Conservation (phyloP, 1,140 invertebrate genomes). For the Drosophila paulistorum region DNA sequence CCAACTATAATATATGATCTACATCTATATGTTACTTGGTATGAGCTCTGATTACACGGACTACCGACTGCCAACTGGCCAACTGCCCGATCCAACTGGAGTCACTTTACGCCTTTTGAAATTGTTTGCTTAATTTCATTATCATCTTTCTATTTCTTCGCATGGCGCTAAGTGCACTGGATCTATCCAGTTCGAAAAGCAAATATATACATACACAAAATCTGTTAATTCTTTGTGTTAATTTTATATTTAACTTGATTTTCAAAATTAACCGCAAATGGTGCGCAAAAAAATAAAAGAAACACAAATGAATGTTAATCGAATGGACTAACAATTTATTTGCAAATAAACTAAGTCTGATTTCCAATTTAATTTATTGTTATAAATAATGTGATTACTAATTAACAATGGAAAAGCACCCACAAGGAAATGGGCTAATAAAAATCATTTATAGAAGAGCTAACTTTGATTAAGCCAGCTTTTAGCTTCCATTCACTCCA, state of each 20-base stretch:
- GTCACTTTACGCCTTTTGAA: not conserved
- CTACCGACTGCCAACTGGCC: conserved; percentile 1
- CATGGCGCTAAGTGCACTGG: conserved; percentile 73
- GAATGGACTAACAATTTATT: conserved; percentile 31
- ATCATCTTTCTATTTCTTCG: conserved; percentile 38
- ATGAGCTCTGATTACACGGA: conserved; percentile 17
- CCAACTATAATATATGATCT: not conserved
- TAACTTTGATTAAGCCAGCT: too few species aligned
- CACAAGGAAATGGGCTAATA: not conserved
- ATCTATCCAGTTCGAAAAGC: conserved; percentile 71
- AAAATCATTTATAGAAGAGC: not conserved
- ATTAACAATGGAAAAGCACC: conserved; percentile 58
- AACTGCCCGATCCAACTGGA: not conserved
- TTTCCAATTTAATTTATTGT: conserved; percentile 23
- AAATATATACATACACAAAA: conserved; percentile 37
- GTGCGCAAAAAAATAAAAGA: not conserved
- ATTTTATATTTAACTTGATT: conserved; percentile 32
- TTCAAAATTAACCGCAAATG: conserved; percentile 30
- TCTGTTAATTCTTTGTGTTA: conserved; percentile 20
- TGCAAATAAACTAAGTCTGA: conserved; percentile 27
- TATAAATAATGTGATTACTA: conserved; percentile 23
- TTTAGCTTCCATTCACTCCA: too few species aligned
- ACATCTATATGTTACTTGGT: not conserved
- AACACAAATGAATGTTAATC: conserved; percentile 4
- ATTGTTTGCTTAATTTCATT: conserved; percentile 3